Evolutionary conservation across 2,797 vertebrate genomes (phyloP).

Genomic region (Phalloptychus januarius): DNA sequence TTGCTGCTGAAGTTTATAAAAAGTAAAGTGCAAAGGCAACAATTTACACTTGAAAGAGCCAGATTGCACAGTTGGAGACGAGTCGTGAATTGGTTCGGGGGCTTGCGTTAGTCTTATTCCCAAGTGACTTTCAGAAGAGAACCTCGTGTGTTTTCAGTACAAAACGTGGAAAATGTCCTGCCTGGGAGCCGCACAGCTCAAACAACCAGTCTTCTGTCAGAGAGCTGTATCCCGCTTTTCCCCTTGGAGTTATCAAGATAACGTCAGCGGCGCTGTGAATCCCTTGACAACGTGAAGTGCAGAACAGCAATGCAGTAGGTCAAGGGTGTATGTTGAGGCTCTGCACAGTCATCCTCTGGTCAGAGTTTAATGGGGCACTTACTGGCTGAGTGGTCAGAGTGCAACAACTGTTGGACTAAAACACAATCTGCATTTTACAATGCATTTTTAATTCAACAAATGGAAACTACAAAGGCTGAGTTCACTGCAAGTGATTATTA

Average conservation of each 20-base stretch:
- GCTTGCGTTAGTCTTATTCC: slow-evolving; percentile 5
- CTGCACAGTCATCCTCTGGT: slow-evolving; percentile 32
- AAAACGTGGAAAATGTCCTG: slow-evolving; percentile 39
- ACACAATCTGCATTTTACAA: not conserved
- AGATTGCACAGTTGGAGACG: not conserved
- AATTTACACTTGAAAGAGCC: not conserved
- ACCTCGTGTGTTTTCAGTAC: slow-evolving; percentile 28
- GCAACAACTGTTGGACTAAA: slow-evolving; percentile 2
- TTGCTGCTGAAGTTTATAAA: not conserved
- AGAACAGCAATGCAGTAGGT: slow-evolving; percentile 40
- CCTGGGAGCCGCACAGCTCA: slow-evolving; percentile 11
- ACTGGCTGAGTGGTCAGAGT: slow-evolving; percentile 8
- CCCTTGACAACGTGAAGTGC: slow-evolving; percentile 49
- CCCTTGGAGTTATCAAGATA: slow-evolving; percentile 36
- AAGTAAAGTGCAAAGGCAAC: not conserved
- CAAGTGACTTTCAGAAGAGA: slow-evolving; percentile 32
- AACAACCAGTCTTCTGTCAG: slow-evolving; percentile 24
- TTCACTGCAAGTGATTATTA: not conserved
- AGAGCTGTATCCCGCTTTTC: slow-evolving; percentile 15
- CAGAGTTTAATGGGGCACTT: not conserved
- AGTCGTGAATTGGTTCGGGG: slow-evolving; percentile 23
- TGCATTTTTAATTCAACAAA: not conserved
- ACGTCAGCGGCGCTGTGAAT: slow-evolving; percentile 61
- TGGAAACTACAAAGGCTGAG: too few species aligned
- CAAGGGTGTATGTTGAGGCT: slow-evolving; percentile 16